A percentile compares a stretch with the other conserved stretches of the same genome.
These are phyloP conservation scores for Ceratina calcarata DNA, from an alignment of 1,140 invertebrate species.

Conservation along the genomic window DNA sequence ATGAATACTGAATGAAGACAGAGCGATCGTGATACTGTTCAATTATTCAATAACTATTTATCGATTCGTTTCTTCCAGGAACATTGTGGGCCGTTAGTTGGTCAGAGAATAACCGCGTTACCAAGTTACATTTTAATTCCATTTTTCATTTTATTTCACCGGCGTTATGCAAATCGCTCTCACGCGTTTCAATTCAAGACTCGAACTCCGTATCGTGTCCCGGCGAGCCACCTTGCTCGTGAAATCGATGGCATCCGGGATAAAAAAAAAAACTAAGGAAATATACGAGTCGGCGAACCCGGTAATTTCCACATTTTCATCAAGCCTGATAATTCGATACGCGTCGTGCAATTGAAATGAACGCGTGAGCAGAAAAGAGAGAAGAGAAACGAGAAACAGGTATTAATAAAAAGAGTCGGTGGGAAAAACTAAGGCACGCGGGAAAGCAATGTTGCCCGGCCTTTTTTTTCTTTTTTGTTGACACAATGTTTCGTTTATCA, in stretches of 20 bases:
- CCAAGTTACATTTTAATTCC: neutral
- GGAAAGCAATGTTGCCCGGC: neutral
- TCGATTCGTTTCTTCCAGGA: neutral
- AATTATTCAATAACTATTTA: neutral
- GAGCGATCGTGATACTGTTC: too few relatives aligned
- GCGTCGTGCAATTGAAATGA: neutral
- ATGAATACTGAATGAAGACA: too few relatives aligned
- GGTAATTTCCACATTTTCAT: constrained; percentile 29
- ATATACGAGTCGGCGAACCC: neutral
- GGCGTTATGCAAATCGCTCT: neutral
- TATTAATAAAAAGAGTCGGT: neutral
- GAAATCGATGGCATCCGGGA: neutral
- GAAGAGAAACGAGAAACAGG: neutral
- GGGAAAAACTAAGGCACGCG: too few relatives aligned
- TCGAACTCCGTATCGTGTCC: neutral
- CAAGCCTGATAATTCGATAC: constrained; percentile 21
- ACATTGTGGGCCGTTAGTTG: too few relatives aligned
- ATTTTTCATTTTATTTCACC: neutral
- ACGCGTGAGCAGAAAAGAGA: neutral
- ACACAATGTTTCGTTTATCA: neutral
- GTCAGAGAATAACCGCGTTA: neutral
- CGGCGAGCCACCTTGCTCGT: neutral
- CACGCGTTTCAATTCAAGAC: neutral
- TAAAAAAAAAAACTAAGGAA: constrained; percentile 1
- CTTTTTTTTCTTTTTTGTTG: neutral